Conservation (phyloP, 2,113 vertebrate genomes). For the Macrotis lagotis region DNA sequence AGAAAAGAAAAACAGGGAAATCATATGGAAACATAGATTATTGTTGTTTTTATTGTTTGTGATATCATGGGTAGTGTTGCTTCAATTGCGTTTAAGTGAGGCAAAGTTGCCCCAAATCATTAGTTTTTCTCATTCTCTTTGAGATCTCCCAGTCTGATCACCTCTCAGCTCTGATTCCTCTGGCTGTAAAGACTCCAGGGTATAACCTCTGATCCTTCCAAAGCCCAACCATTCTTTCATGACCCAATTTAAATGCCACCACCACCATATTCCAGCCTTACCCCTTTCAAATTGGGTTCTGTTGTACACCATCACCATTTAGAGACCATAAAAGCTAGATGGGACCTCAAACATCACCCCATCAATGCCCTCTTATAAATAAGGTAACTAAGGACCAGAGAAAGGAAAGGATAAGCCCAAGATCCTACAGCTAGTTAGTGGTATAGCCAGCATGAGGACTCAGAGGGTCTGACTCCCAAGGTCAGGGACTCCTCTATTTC, state of each 20-base stretch:
- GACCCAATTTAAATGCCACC: not conserved
- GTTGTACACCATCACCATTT: not conserved
- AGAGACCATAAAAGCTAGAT: not conserved
- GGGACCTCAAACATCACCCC: not conserved
- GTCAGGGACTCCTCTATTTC: not conserved
- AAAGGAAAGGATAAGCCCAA: not conserved
- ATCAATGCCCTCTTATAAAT: not conserved
- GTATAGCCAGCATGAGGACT: not conserved
- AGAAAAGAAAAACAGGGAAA: not conserved
- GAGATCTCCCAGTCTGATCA: not conserved
- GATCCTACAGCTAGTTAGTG: not conserved
- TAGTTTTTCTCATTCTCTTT: not conserved
- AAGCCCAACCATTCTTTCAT: not conserved
- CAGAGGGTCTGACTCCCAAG: not conserved
- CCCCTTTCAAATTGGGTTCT: not conserved
- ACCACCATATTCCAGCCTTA: not conserved
- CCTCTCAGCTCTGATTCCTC: not conserved
- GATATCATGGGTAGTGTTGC: not conserved
- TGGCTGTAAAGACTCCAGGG: not conserved
- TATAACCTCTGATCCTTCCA: not conserved
- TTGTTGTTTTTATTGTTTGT: not conserved
- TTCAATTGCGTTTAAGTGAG: not conserved
- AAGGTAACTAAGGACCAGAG: not conserved
- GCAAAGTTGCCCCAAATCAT: not conserved
- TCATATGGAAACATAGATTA: not conserved